Percentiles rank a stretch among this genome's conserved stretches.
Evolutionary conservation across 2,888 invertebrate species (phyloP).

Genomic region (Ephialtes manifestator): DNA sequence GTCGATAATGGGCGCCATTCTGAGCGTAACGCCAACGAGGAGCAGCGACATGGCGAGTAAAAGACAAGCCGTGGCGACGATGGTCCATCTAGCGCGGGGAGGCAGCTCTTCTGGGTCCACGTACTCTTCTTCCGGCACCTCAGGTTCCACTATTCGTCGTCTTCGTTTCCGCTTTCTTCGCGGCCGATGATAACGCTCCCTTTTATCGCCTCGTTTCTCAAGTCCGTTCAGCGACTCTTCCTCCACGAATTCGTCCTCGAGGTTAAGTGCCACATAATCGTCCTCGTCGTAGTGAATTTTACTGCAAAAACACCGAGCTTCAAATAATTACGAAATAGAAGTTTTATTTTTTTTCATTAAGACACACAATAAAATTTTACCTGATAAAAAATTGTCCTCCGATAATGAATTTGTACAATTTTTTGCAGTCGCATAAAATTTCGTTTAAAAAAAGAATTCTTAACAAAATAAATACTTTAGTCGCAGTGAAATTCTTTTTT

Average conservation of each 20-base stretch:
- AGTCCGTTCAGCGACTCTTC: constrained; percentile 80
- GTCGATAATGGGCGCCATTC: constrained; percentile 98
- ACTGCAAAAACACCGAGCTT: constrained; percentile 76
- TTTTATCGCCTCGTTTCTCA: constrained; percentile 74
- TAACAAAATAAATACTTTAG: too few species aligned
- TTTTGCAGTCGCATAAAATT: too few species aligned
- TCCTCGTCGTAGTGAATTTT: constrained; percentile 86
- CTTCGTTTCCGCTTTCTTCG: constrained; percentile 84
- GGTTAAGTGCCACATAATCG: constrained; percentile 87
- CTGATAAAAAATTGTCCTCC: too few species aligned
- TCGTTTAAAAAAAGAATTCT: too few species aligned
- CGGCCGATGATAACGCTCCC: constrained; percentile 80
- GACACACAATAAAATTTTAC: too few species aligned
- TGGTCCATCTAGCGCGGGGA: constrained; percentile 95
- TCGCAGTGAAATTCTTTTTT: too few species aligned
- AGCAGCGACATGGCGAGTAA: constrained; percentile 95
- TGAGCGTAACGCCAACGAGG: constrained; percentile 95
- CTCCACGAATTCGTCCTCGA: constrained; percentile 86
- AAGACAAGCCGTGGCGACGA: constrained; percentile 95
- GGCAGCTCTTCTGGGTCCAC: constrained; percentile 94
- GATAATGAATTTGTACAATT: too few species aligned
- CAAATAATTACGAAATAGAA: neutral
- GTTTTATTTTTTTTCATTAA: neutral
- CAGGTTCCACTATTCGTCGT: constrained; percentile 77
- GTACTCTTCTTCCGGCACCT: constrained; percentile 86